These are phyloP conservation scores for Tylochromis polylepis DNA, from an alignment of 2,113 vertebrate species.

Conservation along the genomic window DNA sequence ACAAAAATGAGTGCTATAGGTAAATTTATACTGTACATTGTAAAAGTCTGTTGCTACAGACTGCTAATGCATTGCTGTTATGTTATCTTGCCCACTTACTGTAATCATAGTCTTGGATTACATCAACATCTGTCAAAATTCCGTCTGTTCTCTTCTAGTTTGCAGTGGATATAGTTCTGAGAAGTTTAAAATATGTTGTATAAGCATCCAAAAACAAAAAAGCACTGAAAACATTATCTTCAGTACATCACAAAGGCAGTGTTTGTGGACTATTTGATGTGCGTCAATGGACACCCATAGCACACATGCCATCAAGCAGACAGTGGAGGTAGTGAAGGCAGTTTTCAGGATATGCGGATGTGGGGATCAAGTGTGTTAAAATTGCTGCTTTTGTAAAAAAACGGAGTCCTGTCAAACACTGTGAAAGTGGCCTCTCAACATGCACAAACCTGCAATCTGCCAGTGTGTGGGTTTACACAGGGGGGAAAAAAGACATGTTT, in stretches of 20 bases:
- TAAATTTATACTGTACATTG: not conserved
- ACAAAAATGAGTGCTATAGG: not conserved
- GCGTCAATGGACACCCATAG: not conserved
- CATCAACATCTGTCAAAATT: not conserved
- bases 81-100: not conserved
- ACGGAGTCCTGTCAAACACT: not conserved
- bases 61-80: not conserved
- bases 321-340: not conserved
- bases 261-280: not conserved
- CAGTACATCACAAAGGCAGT: not conserved
- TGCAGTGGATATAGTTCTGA: not conserved
- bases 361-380: not conserved
- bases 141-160: not conserved
- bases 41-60: not conserved
- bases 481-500: accelerated
- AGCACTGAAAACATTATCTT: not conserved
- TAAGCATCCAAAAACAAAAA: not conserved
- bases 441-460: not conserved
- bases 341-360: not conserved
- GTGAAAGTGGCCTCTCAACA: not conserved
- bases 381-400: not conserved
- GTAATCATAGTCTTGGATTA: not conserved
- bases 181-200: not conserved
- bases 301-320: not conserved
- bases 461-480: not conserved